Conservation (phyloP, 2,888 invertebrate species). For the Heliconius charithonia region DNA sequence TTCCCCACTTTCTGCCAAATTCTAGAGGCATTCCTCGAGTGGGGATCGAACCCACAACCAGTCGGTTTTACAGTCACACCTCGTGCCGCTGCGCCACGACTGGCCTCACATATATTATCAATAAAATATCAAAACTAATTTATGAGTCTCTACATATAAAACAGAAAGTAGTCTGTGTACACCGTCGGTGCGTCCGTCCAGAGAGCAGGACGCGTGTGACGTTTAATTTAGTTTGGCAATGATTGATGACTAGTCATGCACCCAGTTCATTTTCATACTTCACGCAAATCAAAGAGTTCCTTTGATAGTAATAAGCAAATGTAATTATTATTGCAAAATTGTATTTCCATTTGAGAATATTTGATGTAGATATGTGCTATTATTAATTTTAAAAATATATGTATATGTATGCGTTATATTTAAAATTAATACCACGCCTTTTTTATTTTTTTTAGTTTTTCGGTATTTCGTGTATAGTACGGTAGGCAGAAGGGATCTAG, state of each 20-base stretch:
- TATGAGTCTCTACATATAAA: conserved; percentile 10
- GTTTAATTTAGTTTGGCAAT: conserved; percentile 81
- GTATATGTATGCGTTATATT: too few relatives aligned
- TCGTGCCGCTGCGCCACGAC: too few relatives aligned
- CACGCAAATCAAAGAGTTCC: conserved; percentile 56
- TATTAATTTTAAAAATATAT: too few relatives aligned
- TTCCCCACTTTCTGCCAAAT: too few relatives aligned
- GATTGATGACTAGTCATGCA: conserved; percentile 70
- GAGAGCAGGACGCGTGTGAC: conserved; percentile 75
- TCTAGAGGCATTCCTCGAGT: too few relatives aligned
- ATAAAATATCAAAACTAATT: neutral
- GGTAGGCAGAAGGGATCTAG: too few relatives aligned
- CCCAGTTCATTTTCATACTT: conserved; percentile 75
- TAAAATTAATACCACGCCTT: too few relatives aligned
- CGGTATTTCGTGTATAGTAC: too few relatives aligned
- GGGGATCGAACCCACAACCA: too few relatives aligned
- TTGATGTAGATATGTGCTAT: neutral
- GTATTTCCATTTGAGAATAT: conserved; percentile 19
- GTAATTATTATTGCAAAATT: conserved; percentile 33
- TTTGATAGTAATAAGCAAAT: conserved; percentile 40
- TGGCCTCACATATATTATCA: too few relatives aligned
- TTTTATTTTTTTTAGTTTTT: too few relatives aligned
- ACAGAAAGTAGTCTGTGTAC: conserved; percentile 55
- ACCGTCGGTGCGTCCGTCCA: conserved; percentile 57
- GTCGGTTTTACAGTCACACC: too few relatives aligned